Conservation (phyloP, 2,113 vertebrate species). For the Nothoprocta perdicaria region DNA sequence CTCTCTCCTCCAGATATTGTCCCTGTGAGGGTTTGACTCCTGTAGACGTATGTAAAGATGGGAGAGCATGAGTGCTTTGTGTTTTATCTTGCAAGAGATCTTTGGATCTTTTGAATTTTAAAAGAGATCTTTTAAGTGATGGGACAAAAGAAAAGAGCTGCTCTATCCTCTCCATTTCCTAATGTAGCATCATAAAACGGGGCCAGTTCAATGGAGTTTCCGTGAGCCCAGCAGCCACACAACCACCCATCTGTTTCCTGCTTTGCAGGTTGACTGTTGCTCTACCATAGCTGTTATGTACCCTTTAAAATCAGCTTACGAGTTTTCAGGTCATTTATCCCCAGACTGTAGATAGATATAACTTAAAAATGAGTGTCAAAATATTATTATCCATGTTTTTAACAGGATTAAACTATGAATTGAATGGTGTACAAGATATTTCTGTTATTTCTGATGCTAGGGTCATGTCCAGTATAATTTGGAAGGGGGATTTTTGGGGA, state of each 20-base stretch:
- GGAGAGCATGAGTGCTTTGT: background rate
- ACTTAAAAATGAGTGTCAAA: background rate
- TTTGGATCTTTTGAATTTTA: background rate
- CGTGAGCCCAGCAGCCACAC: background rate
- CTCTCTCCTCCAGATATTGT: background rate
- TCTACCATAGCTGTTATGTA: background rate
- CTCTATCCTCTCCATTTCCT: background rate
- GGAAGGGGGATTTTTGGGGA: background rate
- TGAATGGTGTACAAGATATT: background rate
- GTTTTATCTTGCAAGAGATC: background rate
- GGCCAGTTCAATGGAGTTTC: background rate
- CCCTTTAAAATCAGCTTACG: background rate
- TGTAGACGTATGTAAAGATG: accelerated
- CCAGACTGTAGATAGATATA: background rate
- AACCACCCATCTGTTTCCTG: background rate
- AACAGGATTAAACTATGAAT: background rate
- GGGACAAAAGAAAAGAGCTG: background rate
- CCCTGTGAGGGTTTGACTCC: background rate
- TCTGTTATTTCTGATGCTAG: background rate
- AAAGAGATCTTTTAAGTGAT: background rate
- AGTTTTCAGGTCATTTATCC: background rate
- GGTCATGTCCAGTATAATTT: background rate
- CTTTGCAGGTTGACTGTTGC: background rate
- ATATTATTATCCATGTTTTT: background rate
- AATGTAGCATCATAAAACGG: background rate